A percentile compares a stretch with the other conserved stretches of the same genome.
Evolutionary conservation across 2,113 vertebrate genomes (phyloP).

Genomic region (Odocoileus hemionus): DNA sequence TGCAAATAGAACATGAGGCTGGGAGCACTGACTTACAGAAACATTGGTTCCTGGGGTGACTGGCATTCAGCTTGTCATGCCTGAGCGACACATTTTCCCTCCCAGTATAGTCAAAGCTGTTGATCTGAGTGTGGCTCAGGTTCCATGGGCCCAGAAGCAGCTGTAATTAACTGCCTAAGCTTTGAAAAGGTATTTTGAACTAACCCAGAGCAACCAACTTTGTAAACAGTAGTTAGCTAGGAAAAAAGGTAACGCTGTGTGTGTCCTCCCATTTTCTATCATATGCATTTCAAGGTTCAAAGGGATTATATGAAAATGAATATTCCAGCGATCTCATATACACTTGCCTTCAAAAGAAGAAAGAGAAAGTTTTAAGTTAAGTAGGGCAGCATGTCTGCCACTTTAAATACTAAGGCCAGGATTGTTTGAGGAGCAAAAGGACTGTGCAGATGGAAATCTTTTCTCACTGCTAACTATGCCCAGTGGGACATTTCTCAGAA

Average conservation of each 20-base stretch:
- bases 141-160: slow-evolving; percentile 20
- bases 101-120: slow-evolving; percentile 13
- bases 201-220: slow-evolving; percentile 46
- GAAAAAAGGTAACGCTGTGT: slow-evolving; percentile 68
- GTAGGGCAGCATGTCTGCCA: slow-evolving; percentile 57
- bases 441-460: neutral
- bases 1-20: neutral
- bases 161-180: slow-evolving; percentile 70
- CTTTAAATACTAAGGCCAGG: slow-evolving; percentile 55
- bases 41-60: neutral
- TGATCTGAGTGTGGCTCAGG: slow-evolving; percentile 12
- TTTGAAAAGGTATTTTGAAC: slow-evolving; percentile 62
- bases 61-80: neutral
- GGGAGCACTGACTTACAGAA: neutral
- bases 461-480: neutral
- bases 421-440: slow-evolving; percentile 40
- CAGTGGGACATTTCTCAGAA: neutral
- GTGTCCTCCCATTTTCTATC: slow-evolving; percentile 74
- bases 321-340: slow-evolving; percentile 73
- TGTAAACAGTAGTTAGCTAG: slow-evolving; percentile 74
- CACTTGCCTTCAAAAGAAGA: slow-evolving; percentile 69
- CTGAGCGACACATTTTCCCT: neutral
- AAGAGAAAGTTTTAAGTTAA: slow-evolving; percentile 74
- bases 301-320: slow-evolving; percentile 76
- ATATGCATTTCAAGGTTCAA: slow-evolving; percentile 74